Conservation (phyloP, 2,113 vertebrate species). For the Telmatochromis sp. region DNA sequence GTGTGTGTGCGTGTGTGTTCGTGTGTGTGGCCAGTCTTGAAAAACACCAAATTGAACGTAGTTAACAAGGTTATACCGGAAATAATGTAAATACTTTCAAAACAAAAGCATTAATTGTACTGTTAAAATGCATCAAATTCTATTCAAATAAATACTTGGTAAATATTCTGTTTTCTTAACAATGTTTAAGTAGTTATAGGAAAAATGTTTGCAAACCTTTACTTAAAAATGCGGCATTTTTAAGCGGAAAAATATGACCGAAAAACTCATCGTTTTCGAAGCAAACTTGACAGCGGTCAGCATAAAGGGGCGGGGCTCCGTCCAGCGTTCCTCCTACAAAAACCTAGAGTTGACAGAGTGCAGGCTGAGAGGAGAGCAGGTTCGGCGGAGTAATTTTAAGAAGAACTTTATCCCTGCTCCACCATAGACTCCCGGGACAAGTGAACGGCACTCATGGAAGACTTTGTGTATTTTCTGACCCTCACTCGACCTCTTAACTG, state of each 20-base stretch:
- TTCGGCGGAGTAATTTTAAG: neutral
- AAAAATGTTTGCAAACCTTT: neutral
- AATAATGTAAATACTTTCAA: neutral
- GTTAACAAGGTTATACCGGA: neutral
- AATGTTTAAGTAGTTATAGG: neutral
- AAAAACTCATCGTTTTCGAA: neutral
- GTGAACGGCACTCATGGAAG: neutral
- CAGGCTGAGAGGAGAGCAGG: neutral
- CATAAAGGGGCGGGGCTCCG: constrained; percentile 43
- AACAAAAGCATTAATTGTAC: neutral
- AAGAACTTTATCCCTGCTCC: neutral
- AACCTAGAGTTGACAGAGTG: constrained; percentile 25
- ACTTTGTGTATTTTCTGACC: neutral
- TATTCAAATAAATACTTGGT: neutral
- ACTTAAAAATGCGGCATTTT: neutral
- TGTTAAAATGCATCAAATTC: neutral
- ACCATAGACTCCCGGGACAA: neutral
- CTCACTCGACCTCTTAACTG: neutral
- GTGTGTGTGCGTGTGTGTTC: neutral
- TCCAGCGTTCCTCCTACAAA: constrained; percentile 58
- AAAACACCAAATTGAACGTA: neutral
- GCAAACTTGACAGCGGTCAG: constrained; percentile 11
- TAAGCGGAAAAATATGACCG: neutral
- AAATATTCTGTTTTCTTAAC: neutral
- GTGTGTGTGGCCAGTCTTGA: neutral